phyloP scores from a whole-genome alignment of 2,113 vertebrate species.

The Orycteropus afer region DNA sequence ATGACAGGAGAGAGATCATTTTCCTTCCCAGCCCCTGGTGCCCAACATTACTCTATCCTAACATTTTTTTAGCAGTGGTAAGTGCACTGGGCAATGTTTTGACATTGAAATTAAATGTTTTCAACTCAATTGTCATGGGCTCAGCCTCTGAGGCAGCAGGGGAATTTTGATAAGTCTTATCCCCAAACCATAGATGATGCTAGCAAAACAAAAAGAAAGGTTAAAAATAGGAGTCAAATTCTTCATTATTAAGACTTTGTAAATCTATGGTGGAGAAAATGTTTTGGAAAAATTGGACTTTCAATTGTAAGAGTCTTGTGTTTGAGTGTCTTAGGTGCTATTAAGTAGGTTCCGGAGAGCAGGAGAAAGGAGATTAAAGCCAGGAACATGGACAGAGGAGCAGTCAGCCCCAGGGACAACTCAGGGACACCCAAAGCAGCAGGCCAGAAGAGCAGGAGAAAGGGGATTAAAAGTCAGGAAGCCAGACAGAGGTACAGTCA shows the following conservation, averaged over 20 bases:
- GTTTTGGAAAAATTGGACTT: not conserved
- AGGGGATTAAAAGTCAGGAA: too few relatives aligned
- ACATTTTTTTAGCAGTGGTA: not conserved
- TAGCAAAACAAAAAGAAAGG: not conserved
- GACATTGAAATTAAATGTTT: not conserved
- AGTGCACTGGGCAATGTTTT: not conserved
- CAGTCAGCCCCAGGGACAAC: too few relatives aligned
- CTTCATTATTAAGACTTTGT: not conserved
- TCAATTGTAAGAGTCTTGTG: not conserved
- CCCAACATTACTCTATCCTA: not conserved
- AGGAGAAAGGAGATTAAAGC: too few relatives aligned
- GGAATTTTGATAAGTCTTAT: not conserved
- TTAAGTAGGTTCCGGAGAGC: too few relatives aligned
- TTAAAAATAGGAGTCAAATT: not conserved
- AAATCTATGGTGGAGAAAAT: not conserved
- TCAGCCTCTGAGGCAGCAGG: not conserved
- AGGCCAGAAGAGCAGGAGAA: too few relatives aligned
- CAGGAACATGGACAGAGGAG: too few relatives aligned
- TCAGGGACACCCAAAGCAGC: too few relatives aligned
- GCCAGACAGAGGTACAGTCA: too few relatives aligned
- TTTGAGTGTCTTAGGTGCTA: too few relatives aligned
- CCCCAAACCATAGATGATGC: not conserved
- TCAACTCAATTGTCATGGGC: not conserved
- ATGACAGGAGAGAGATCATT: too few relatives aligned
- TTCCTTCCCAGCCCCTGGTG: too few relatives aligned